Percentiles rank a stretch among this genome's conserved stretches.
These are phyloP conservation scores for Trachymyrmex septentrionalis DNA, from an alignment of 1,140 invertebrate species.

Conservation along the genomic window DNA sequence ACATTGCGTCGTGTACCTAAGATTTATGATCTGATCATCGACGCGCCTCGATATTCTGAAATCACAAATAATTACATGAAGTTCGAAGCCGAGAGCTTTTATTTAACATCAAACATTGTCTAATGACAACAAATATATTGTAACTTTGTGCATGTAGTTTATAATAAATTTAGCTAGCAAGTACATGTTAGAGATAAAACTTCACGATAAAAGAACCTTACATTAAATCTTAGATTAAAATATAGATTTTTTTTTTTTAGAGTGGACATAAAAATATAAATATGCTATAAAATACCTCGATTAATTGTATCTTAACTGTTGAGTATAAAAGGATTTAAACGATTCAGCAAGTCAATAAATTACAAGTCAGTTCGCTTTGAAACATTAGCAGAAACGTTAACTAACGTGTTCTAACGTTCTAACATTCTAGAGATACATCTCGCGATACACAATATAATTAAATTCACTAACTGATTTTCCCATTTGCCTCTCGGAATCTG, in stretches of 20 bases:
- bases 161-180: slow-evolving; percentile 13
- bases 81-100: neutral
- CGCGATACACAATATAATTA: slow-evolving; percentile 12
- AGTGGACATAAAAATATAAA: neutral
- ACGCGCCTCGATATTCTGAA: slow-evolving; percentile 70
- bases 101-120: neutral
- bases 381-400: slow-evolving; percentile 4
- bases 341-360: neutral
- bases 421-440: neutral
- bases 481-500: slow-evolving; percentile 16
- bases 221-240: neutral
- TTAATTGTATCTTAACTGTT: neutral
- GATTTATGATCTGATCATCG: slow-evolving; percentile 69
- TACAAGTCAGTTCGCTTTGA: neutral
- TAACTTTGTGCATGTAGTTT: neutral
- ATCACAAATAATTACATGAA: slow-evolving; percentile 43
- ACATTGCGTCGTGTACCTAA: slow-evolving; percentile 59
- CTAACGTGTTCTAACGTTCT: neutral
- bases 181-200: neutral
- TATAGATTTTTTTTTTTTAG: neutral
- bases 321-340: neutral
- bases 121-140: neutral
- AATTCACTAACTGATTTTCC: slow-evolving; percentile 17
- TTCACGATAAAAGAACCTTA: neutral
- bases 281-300: neutral